These are phyloP conservation scores for Brachionichthys hirsutus DNA, from an alignment of 2,113 vertebrate genomes.

Conservation along the genomic window DNA sequence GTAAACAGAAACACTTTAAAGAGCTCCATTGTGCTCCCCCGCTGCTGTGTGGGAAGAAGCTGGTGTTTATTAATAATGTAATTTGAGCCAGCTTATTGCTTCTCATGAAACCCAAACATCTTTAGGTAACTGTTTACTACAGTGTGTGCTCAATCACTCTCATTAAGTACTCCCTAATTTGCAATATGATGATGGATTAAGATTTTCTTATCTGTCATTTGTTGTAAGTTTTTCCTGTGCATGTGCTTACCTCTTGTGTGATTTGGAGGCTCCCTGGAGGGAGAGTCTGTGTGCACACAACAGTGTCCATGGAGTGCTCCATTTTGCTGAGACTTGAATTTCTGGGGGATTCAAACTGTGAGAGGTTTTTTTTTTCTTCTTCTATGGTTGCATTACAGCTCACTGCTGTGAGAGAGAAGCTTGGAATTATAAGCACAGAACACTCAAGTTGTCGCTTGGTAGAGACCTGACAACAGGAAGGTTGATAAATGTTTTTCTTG, in stretches of 20 bases:
- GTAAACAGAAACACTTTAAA: neutral
- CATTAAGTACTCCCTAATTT: slow-evolving; percentile 1
- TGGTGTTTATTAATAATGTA: neutral
- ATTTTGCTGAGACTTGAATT: slow-evolving; percentile 46
- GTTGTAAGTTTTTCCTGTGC: slow-evolving; percentile 26
- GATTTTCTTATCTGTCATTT: slow-evolving; percentile 3
- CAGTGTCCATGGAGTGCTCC: slow-evolving; percentile 24
- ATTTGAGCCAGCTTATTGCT: too few species aligned
- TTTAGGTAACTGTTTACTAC: neutral
- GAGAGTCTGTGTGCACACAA: slow-evolving; percentile 29
- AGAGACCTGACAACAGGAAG: slow-evolving; percentile 12
- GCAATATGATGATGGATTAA: too few species aligned
- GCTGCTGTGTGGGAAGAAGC: neutral
- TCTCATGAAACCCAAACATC: too few species aligned
- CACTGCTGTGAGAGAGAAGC: slow-evolving; percentile 17
- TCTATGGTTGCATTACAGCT: too few species aligned
- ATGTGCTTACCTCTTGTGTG: slow-evolving; percentile 42
- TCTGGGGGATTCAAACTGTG: slow-evolving; percentile 34
- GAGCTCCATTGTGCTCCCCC: neutral
- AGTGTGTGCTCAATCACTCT: neutral
- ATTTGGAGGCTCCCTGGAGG: slow-evolving; percentile 35
- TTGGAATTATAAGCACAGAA: slow-evolving; percentile 30
- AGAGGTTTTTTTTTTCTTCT: slow-evolving; percentile 34
- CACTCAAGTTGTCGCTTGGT: slow-evolving; percentile 31
- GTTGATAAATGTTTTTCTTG: slow-evolving; percentile 7